A percentile compares a stretch with the other conserved stretches of the same genome.
Conservation (phyloP, 2,797 vertebrate genomes). For the Hylomyscus alleni region DNA sequence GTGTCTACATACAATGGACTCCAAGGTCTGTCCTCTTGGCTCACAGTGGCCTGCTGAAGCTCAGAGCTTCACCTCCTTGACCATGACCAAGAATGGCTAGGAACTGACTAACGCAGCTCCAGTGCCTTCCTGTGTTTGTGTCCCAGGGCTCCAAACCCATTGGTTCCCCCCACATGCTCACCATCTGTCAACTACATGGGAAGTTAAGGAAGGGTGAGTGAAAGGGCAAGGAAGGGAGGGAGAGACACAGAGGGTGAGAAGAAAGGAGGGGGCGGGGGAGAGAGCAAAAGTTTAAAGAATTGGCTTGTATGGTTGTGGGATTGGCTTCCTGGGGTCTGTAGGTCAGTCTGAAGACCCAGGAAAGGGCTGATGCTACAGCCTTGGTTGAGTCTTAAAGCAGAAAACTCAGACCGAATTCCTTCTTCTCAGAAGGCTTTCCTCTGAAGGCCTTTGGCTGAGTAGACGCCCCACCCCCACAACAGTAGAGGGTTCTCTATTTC, state of each 20-base stretch:
- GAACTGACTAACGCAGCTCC: accelerated
- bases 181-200: background rate
- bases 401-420: background rate
- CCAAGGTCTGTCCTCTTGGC: background rate
- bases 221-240: background rate
- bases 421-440: background rate
- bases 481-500: too few species aligned
- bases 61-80: accelerated
- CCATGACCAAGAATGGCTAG: background rate
- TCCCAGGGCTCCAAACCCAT: accelerated
- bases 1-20: accelerated
- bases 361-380: accelerated
- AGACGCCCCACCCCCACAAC: background rate
- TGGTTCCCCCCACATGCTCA: background rate
- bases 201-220: background rate
- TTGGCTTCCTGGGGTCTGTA: background rate
- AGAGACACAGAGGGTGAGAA: background rate
- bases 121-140: background rate
- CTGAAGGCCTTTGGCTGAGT: background rate
- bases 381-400: background rate
- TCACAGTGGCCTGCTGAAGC: background rate
- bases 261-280: accelerated
- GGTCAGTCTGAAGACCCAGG: background rate
- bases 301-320: too few species aligned
- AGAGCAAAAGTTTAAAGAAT: background rate